Evolutionary conservation across 37 sponge, comb jelly and placozoan species (phyloP).

Genomic region (Aphrocallistes beatrix): DNA sequence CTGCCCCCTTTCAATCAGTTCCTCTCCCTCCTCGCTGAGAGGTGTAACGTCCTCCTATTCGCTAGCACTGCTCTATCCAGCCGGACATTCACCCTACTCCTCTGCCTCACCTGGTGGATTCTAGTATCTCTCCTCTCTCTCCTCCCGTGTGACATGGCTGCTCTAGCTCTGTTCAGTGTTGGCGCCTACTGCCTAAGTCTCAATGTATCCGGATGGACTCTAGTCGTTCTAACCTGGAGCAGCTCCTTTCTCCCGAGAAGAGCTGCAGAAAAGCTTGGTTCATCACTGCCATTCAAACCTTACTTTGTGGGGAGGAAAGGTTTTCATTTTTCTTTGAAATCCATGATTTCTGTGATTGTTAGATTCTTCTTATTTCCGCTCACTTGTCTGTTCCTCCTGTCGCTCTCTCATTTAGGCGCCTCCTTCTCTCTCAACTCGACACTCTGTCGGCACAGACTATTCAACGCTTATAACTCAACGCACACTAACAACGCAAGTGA

Average conservation of each 20-base stretch:
- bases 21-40: background rate
- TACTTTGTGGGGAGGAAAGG: background rate
- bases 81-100: background rate
- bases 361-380: background rate
- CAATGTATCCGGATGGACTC: background rate
- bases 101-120: background rate
- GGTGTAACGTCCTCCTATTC: background rate
- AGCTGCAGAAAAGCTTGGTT: background rate
- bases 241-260: background rate
- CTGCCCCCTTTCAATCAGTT: conserved; percentile 8
- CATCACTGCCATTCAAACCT: background rate
- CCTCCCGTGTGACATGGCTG: background rate
- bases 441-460: background rate
- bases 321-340: background rate
- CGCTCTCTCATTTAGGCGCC: background rate
- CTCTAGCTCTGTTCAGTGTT: background rate
- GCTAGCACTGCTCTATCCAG: background rate
- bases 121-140: background rate
- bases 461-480: background rate
- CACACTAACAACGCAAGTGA: background rate
- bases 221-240: background rate
- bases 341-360: background rate
- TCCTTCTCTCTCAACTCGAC: background rate
- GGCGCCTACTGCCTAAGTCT: background rate
- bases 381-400: background rate